Conservation (phyloP, 1,140 invertebrate species). For the Lutraria rhynchaena region DNA sequence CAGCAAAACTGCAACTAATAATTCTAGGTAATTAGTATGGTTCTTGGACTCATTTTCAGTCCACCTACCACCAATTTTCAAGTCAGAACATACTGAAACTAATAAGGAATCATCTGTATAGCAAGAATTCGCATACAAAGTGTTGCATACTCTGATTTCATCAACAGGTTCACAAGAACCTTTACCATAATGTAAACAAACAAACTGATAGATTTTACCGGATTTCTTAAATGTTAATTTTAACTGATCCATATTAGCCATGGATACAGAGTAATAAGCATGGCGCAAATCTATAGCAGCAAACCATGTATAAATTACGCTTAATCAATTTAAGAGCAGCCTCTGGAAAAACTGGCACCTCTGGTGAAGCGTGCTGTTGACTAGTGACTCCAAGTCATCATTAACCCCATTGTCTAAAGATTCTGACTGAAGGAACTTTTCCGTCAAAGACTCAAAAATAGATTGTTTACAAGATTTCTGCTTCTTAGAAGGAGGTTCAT, state of each 20-base stretch:
- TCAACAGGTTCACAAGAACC: slow-evolving; percentile 31
- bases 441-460: not conserved
- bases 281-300: slow-evolving; percentile 3
- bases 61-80: too few relatives aligned
- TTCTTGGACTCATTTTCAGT: too few relatives aligned
- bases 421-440: slow-evolving; percentile 22
- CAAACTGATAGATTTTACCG: slow-evolving; percentile 33
- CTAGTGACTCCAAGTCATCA: slow-evolving; percentile 26
- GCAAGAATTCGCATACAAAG: slow-evolving; percentile 3
- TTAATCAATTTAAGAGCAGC: slow-evolving; percentile 48
- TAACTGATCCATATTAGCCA: slow-evolving; percentile 21
- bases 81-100: slow-evolving; percentile 4
- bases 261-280: slow-evolving; percentile 27
- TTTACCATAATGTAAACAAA: slow-evolving; percentile 15
- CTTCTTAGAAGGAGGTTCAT: not conserved
- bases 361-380: slow-evolving; percentile 33
- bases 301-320: not conserved
- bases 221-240: slow-evolving; percentile 22
- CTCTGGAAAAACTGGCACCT: not conserved
- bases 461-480: slow-evolving; percentile 5
- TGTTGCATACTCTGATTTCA: slow-evolving; percentile 19
- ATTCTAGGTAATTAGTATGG: slow-evolving; percentile 6
- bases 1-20: not conserved
- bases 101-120: slow-evolving; percentile 56
- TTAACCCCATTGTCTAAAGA: slow-evolving; percentile 19